Percentiles rank a stretch among this genome's conserved stretches.
Conservation (phyloP, 2,888 invertebrate genomes). For the Mechanitis mazaeus region DNA sequence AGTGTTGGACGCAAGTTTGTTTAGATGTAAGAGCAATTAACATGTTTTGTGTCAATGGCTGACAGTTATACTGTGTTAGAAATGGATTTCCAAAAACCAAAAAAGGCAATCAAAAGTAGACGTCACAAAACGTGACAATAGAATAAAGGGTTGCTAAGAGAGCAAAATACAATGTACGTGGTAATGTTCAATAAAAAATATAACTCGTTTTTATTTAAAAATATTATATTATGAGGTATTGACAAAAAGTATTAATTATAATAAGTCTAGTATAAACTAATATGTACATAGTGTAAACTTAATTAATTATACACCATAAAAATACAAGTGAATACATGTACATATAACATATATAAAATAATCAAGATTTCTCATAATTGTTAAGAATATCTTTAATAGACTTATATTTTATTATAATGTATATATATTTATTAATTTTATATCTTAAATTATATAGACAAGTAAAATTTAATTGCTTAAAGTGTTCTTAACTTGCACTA, state of each 20-base stretch:
- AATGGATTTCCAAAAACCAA: slow-evolving; percentile 37
- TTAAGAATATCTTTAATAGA: too few relatives aligned
- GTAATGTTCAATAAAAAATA: background rate
- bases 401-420: too few relatives aligned
- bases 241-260: slow-evolving; percentile 6
- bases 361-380: too few relatives aligned
- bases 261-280: background rate
- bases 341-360: too few relatives aligned
- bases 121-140: slow-evolving; percentile 12
- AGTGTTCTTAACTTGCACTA: slow-evolving; percentile 9
- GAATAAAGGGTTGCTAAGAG: slow-evolving; percentile 12
- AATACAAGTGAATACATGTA: too few relatives aligned
- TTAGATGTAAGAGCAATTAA: slow-evolving; percentile 65
- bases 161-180: background rate
- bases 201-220: background rate
- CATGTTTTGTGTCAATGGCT: slow-evolving; percentile 56
- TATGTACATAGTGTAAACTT: too few relatives aligned
- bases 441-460: too few relatives aligned
- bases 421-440: too few relatives aligned
- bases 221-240: background rate
- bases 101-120: slow-evolving; percentile 37
- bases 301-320: too few relatives aligned
- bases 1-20: slow-evolving; percentile 42
- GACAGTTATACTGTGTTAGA: slow-evolving; percentile 55
- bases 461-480: background rate